A percentile compares a stretch with the other conserved stretches of the same genome.
phyloP scores from a whole-genome alignment of 1,140 invertebrate species.

The Polyergus mexicanus region DNA sequence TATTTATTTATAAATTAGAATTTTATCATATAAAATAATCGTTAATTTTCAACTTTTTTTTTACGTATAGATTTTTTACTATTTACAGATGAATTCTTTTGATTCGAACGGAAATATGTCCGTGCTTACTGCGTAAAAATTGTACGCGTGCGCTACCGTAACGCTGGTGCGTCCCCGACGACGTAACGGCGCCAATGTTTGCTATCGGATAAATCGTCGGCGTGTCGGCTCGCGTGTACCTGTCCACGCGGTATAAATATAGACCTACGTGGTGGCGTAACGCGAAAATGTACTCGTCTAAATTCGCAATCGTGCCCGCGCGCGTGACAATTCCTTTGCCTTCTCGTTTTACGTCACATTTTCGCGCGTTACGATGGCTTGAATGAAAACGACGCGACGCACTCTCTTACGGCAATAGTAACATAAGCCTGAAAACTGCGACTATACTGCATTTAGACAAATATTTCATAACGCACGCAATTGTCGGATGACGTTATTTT shows the following conservation, averaged over 20 bases:
- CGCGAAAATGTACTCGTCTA: constrained; percentile 46
- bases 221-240: constrained; percentile 48
- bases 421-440: neutral
- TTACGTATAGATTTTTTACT: neutral
- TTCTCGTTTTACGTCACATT: constrained; percentile 31
- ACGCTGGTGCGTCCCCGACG: constrained; percentile 5
- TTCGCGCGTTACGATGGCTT: neutral
- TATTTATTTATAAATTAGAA: neutral
- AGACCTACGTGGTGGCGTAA: constrained; percentile 43
- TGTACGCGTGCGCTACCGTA: constrained; percentile 1
- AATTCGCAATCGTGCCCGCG: neutral
- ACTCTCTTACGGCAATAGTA: neutral
- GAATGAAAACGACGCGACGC: neutral
- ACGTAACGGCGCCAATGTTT: constrained; percentile 26
- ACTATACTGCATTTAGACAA: neutral
- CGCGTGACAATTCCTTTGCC: too few relatives aligned
- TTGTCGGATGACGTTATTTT: neutral
- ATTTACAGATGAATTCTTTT: neutral
- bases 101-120: neutral
- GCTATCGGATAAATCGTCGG: constrained; percentile 47
- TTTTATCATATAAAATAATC: neutral
- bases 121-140: neutral
- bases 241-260: constrained; percentile 54
- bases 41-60: neutral
- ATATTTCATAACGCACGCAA: neutral